Conservation (phyloP, 2,888 invertebrate species). For the Ochlodes sylvanus region DNA sequence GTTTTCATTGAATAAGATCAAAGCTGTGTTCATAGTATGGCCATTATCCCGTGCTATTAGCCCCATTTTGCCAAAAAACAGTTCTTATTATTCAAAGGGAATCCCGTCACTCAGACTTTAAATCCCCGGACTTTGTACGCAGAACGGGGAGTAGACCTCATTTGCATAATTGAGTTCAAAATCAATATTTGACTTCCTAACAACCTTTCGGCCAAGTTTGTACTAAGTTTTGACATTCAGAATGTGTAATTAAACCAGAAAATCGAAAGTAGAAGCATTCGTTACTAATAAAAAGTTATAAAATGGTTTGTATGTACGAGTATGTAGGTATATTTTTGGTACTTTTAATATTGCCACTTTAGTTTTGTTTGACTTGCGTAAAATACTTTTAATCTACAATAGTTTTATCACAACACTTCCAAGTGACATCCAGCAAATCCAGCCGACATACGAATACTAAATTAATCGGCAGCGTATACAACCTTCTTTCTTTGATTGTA, state of each 20-base stretch:
- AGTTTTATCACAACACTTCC: too few relatives aligned
- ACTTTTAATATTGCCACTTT: too few relatives aligned
- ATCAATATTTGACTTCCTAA: constrained; percentile 44
- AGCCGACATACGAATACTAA: too few relatives aligned
- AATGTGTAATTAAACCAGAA: constrained; percentile 15
- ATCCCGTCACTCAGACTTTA: constrained; percentile 39
- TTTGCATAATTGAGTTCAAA: constrained; percentile 43
- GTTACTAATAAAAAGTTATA: too few relatives aligned
- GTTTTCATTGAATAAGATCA: neutral
- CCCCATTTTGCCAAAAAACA: constrained; percentile 24
- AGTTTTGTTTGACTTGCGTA: too few relatives aligned
- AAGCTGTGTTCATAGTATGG: neutral
- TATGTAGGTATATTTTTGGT: too few relatives aligned
- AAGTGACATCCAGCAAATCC: too few relatives aligned
- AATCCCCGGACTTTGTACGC: constrained; percentile 35
- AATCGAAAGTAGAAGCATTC: neutral
- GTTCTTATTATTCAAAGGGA: constrained; percentile 39
- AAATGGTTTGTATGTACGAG: too few relatives aligned
- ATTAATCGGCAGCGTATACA: too few relatives aligned
- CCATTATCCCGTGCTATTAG: constrained; percentile 12
- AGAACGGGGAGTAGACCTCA: constrained; percentile 38
- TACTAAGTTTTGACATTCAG: constrained; percentile 24
- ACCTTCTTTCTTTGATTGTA: too few relatives aligned
- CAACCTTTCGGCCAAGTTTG: constrained; percentile 44
- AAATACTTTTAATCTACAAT: too few relatives aligned